A percentile compares a stretch with the other conserved stretches of the same genome.
Evolutionary conservation across 2,888 invertebrate species (phyloP).

Genomic region (Chirona hameri): DNA sequence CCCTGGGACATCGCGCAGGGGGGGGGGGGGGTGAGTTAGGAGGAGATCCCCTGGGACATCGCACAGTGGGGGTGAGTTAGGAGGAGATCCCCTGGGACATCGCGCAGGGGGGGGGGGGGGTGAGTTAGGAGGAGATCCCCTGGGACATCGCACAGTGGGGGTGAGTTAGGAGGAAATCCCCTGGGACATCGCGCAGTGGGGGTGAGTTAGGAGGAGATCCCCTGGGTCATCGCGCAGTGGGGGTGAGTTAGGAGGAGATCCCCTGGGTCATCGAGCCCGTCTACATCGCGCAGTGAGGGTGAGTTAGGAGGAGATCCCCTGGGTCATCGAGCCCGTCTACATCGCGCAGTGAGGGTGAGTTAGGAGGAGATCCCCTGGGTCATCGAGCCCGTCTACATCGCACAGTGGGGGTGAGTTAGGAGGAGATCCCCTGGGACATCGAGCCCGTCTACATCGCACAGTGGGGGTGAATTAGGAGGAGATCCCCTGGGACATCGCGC

Average conservation of each 20-base stretch:
- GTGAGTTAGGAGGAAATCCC: no score
- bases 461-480: conserved; percentile 93
- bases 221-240: conserved; percentile 99
- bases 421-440: conserved; percentile 99
- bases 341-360: conserved; percentile 97
- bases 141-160: conserved; percentile 99
- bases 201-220: conserved; percentile 90
- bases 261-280: conserved; percentile 99
- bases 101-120: conserved; percentile 99
- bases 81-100: conserved; percentile 99
- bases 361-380: conserved; percentile 98
- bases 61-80: conserved; percentile 91
- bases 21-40: conserved; percentile 81
- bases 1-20: conserved; percentile 99
- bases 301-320: conserved; percentile 89
- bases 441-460: conserved; percentile 99
- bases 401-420: conserved; percentile 92
- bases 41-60: conserved; percentile 99
- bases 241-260: conserved; percentile 89
- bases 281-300: conserved; percentile 99
- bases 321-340: conserved; percentile 98
- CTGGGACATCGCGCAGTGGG: conserved; percentile 99
- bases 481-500: conserved; percentile 99
- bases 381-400: conserved; percentile 97
- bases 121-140: conserved; percentile 88